These are phyloP conservation scores for Chanos chanos DNA, from an alignment of 2,797 vertebrate species.

Conservation along the genomic window DNA sequence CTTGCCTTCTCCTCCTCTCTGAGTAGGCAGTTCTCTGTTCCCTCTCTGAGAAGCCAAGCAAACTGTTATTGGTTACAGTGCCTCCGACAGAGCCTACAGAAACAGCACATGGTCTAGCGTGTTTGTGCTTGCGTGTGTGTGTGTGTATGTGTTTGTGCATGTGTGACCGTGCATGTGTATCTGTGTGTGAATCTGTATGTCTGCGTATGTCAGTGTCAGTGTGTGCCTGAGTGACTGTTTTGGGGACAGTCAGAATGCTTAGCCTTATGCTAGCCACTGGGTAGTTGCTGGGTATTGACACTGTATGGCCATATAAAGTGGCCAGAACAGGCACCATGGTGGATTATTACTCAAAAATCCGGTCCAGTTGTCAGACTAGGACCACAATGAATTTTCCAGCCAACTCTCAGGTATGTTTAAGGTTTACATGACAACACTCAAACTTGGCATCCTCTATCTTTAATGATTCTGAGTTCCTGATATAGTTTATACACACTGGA, in stretches of 20 bases:
- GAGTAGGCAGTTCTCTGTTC: slow-evolving; percentile 22
- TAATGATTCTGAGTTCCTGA: too few species aligned
- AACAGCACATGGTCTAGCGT: slow-evolving; percentile 5
- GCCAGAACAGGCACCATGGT: slow-evolving; percentile 32
- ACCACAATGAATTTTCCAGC: slow-evolving; percentile 37
- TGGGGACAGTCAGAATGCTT: not conserved
- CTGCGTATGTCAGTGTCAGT: not conserved
- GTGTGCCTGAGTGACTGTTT: not conserved
- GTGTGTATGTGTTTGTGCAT: not conserved
- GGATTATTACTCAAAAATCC: slow-evolving; percentile 41
- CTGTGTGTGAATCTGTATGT: not conserved
- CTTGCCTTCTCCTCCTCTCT: slow-evolving; percentile 34
- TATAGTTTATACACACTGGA: too few species aligned
- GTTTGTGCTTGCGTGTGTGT: not conserved
- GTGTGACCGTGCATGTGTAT: too few species aligned
- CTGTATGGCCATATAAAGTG: not conserved
- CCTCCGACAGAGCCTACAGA: slow-evolving; percentile 8
- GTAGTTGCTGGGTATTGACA: slow-evolving; percentile 11
- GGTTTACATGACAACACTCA: too few species aligned
- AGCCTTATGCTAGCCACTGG: not conserved
- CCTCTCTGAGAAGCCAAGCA: slow-evolving; percentile 25
- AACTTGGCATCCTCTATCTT: too few species aligned
- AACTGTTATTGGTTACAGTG: slow-evolving; percentile 10
- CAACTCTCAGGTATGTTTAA: slow-evolving; percentile 38
- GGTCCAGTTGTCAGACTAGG: slow-evolving; percentile 31